Evolutionary conservation across 2,888 invertebrate species (phyloP).

Genomic region (Apamea crenata): DNA sequence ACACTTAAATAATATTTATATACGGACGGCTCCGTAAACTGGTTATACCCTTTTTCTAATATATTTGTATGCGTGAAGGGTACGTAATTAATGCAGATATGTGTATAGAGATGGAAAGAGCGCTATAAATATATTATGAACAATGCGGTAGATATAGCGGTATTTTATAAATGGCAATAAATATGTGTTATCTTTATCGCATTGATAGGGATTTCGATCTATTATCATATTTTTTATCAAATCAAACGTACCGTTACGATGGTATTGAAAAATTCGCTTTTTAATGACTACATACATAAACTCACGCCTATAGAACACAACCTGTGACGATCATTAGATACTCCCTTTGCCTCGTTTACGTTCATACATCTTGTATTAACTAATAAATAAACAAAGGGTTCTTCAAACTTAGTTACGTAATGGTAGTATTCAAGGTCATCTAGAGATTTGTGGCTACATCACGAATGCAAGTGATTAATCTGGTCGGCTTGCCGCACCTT

Average conservation of each 20-base stretch:
- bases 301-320: neutral
- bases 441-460: constrained; percentile 9
- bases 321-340: neutral
- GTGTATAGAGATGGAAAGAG: neutral
- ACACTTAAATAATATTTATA: constrained; percentile 1
- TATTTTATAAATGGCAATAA: constrained; percentile 23
- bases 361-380: neutral
- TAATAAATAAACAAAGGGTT: constrained; percentile 6
- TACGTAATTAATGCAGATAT: constrained; percentile 21
- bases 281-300: neutral
- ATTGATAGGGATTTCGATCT: constrained; percentile 23
- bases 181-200: constrained; percentile 11
- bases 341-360: neutral
- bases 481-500: constrained; percentile 18
- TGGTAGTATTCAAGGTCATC: constrained; percentile 32
- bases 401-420: neutral
- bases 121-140: constrained; percentile 33
- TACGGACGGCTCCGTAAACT: neutral
- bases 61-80: constrained; percentile 14
- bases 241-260: neutral
- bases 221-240: constrained; percentile 1
- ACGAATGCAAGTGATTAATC: constrained; percentile 34
- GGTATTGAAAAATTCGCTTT: neutral
- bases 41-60: constrained; percentile 1
- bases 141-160: constrained; percentile 16